Conservation (phyloP, 2,797 vertebrate species). For the Centroberyx gerrardi region DNA sequence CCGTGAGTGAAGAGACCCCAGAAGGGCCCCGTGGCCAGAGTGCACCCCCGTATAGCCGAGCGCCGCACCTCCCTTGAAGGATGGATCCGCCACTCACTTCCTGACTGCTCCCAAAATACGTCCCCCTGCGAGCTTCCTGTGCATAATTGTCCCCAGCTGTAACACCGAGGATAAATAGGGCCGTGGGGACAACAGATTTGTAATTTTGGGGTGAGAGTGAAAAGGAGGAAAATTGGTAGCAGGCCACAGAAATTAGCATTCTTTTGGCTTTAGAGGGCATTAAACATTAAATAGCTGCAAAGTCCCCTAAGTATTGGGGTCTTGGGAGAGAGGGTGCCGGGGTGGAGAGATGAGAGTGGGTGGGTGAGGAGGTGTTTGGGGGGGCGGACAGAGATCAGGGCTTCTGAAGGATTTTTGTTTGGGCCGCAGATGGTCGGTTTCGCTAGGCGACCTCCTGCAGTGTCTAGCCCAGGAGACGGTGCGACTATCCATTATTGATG, state of each 20-base stretch:
- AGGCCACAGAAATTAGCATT: conserved; percentile 87
- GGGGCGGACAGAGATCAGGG: conserved; percentile 66
- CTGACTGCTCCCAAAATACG: conserved; percentile 70
- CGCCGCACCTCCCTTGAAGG: conserved; percentile 66
- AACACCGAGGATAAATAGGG: conserved; percentile 77
- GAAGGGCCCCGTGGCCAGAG: conserved; percentile 61
- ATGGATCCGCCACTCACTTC: conserved; percentile 74
- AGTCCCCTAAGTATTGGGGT: conserved; percentile 77
- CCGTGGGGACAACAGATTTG: conserved; percentile 85
- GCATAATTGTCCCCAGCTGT: conserved; percentile 87
- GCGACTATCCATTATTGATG: conserved; percentile 82
- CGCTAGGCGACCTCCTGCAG: conserved; percentile 74
- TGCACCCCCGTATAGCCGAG: conserved; percentile 41
- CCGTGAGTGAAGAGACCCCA: conserved; percentile 57
- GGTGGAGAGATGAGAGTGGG: conserved; percentile 40
- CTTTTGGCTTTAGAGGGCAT: conserved; percentile 83
- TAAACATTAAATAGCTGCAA: conserved; percentile 86
- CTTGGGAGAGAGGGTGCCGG: conserved; percentile 55
- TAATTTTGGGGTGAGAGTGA: conserved; percentile 83
- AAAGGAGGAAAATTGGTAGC: conserved; percentile 84
- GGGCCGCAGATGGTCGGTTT: conserved; percentile 76
- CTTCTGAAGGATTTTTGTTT: conserved; percentile 74
- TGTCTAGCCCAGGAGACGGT: conserved; percentile 64
- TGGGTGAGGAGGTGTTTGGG: conserved; percentile 21
- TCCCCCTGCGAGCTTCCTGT: conserved; percentile 81